Percentiles rank a stretch among this genome's conserved stretches.
Evolutionary conservation across 1,140 invertebrate genomes (phyloP).

Genomic region (Bombus vancouverensis): DNA sequence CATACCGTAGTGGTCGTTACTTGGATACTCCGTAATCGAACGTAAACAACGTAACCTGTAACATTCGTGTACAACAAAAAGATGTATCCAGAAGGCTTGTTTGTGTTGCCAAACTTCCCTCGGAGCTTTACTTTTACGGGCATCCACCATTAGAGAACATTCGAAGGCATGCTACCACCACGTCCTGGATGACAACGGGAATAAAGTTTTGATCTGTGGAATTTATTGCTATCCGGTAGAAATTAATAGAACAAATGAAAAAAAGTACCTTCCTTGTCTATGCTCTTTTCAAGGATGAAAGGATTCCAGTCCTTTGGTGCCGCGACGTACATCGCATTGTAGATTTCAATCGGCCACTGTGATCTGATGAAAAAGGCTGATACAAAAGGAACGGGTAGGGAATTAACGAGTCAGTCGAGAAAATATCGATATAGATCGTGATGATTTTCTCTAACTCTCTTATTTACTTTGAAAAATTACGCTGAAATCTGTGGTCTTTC

Average conservation of each 20-base stretch:
- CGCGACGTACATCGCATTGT: constrained; percentile 6
- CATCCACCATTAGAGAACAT: constrained; percentile 10
- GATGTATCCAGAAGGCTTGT: neutral
- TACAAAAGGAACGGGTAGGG: neutral
- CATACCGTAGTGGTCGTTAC: neutral
- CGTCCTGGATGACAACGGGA: constrained; percentile 4
- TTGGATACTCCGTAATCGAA: neutral
- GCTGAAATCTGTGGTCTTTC: neutral
- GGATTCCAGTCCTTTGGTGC: constrained; percentile 25
- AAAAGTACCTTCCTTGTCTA: neutral
- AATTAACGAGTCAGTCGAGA: neutral
- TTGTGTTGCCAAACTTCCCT: constrained; percentile 29
- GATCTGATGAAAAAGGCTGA: constrained; percentile 14
- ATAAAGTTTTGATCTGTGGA: constrained; percentile 20
- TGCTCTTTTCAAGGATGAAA: constrained; percentile 38
- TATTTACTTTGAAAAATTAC: neutral
- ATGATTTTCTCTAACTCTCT: neutral
- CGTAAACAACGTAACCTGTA: constrained; percentile 18
- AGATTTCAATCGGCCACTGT: constrained; percentile 25
- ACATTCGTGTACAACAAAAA: neutral
- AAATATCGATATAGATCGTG: constrained; percentile 4
- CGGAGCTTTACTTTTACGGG: constrained; percentile 11
- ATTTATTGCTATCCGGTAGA: constrained; percentile 33
- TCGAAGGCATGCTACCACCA: too few species aligned
- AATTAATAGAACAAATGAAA: neutral